Percentiles rank a stretch among this genome's conserved stretches.
Conservation (phyloP, 2,797 vertebrate genomes). For the Sebastes hubbsi region DNA sequence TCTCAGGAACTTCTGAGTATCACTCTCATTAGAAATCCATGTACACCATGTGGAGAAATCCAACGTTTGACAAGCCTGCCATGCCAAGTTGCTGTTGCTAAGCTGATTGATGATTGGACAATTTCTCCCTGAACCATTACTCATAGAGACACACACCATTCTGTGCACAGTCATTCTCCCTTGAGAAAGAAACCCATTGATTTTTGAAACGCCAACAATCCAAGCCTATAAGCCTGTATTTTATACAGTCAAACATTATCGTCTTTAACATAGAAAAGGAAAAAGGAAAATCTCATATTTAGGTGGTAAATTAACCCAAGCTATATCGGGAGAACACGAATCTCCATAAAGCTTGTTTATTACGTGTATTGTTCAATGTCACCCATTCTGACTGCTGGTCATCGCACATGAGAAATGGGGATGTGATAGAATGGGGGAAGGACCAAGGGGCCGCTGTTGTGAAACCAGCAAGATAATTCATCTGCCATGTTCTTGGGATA, state of each 20-base stretch:
- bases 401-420: constrained; percentile 30
- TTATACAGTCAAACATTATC: background rate
- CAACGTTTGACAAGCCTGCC: background rate
- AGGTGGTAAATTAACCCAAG: background rate
- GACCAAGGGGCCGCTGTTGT: background rate
- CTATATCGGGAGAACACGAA: background rate
- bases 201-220: background rate
- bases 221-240: background rate
- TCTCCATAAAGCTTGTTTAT: constrained; percentile 13
- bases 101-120: background rate
- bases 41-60: background rate
- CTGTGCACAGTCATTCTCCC: background rate
- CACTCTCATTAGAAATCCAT: background rate
- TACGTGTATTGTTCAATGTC: constrained; percentile 42
- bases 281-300: background rate
- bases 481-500: constrained; percentile 33
- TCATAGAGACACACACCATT: constrained; percentile 5
- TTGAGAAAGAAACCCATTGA: background rate
- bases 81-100: background rate
- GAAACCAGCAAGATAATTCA: background rate
- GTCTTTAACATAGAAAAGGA: background rate
- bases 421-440: background rate
- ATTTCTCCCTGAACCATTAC: background rate
- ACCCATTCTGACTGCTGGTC: constrained; percentile 21
- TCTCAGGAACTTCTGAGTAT: background rate